Base-by-base conservation (phyloP, 2,113 vertebrate species). In the Cephalopterus ornatus region DNA sequence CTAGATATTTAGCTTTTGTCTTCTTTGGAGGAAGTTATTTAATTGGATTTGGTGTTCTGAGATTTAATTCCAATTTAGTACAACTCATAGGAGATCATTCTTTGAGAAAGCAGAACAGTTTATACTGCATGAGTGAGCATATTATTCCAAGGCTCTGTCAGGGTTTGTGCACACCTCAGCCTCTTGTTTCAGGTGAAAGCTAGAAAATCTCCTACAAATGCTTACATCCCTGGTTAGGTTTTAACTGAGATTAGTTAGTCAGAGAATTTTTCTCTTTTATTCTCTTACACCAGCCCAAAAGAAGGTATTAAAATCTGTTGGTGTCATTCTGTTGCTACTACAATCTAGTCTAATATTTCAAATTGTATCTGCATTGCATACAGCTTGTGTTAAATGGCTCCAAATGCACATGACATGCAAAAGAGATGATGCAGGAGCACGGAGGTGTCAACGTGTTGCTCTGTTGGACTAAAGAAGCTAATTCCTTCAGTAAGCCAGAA, bases 371-470 rank as follows among this genome's bases (percentile, higher is more conserved):
- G 30, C 33, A 5, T 11, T 47, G 16, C 3, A 1, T 32, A 30
- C 24, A 47, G 7, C 39, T 76, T 76, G 6, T 30, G 22, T 59
- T 72, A 76, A 18, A 26, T 52, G 27, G 3, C 27, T 88, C 5
- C 71, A 77, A 65, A 73, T 0, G 2, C 9, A 20, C 0, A n/a
- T n/a, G 35, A 30, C 15, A n/a, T 7, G 8, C 20, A 23, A 63
- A 67, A 67, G 20, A 78, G 12, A 24, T 53, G n/a, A 58, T 47
- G 39, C 11, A 79, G 71, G 23, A 72, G 14, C 6, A 11, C 8
- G 6, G 7, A 56, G 28, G 7, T 68, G 20, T 62, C 53, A 76
- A 13, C 2, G 7, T 1, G 1, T 6, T 52, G 17, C 2, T 63
- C 47, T 68, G 9, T 22, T 86, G 5, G 1, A 37, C 8, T 80